phyloP scores from a whole-genome alignment of 2,888 invertebrate genomes.

The Acleris emargana region DNA sequence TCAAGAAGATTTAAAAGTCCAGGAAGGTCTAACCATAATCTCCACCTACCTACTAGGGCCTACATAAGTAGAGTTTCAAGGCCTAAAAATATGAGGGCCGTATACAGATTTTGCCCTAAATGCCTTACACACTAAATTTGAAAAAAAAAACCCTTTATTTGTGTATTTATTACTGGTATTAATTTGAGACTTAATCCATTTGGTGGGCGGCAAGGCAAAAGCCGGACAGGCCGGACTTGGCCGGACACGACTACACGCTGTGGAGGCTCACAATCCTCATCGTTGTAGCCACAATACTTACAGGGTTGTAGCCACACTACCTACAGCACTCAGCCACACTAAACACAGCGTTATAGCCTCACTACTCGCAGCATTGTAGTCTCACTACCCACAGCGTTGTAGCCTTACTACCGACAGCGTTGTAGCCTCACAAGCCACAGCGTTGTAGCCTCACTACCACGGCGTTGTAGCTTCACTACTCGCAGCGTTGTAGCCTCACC shows the following conservation, averaged over 20 bases:
- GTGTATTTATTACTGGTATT: too few relatives aligned
- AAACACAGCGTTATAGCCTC: background rate
- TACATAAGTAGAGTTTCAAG: too few relatives aligned
- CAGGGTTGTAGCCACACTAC: background rate
- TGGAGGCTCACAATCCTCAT: background rate
- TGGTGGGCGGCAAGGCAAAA: too few relatives aligned
- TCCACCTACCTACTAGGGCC: too few relatives aligned
- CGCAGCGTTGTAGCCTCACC: background rate
- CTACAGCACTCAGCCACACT: background rate
- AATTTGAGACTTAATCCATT: too few relatives aligned
- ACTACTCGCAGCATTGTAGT: background rate
- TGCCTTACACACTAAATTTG: too few relatives aligned
- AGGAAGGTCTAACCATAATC: background rate
- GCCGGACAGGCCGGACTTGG: too few relatives aligned
- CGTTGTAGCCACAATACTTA: background rate
- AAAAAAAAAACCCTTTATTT: too few relatives aligned
- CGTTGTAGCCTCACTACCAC: background rate
- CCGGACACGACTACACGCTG: too few relatives aligned
- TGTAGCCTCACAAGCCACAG: background rate
- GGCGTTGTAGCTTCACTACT: background rate
- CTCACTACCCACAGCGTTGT: background rate
- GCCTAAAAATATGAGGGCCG: too few relatives aligned
- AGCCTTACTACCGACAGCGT: background rate
- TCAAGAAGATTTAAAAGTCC: background rate
- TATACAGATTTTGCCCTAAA: too few relatives aligned